phyloP scores from a whole-genome alignment of 1,140 invertebrate species.

The Laupala kohalensis region DNA sequence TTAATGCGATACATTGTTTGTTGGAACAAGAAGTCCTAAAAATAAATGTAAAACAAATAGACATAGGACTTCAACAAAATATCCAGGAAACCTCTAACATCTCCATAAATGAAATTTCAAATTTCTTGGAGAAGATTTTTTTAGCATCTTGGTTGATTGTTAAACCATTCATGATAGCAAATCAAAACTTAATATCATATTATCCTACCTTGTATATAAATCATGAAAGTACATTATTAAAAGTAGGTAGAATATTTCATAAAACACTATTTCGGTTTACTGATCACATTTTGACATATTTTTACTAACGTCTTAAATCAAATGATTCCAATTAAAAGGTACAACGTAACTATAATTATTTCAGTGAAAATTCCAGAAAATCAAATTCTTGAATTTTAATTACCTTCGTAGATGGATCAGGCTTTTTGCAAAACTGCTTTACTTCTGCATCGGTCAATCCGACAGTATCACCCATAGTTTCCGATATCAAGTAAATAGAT shows the following conservation, averaged over 20 bases:
- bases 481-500: no score
- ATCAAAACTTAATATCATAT: not conserved
- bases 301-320: not conserved
- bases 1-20: constrained; percentile 95
- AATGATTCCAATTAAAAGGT: not conserved
- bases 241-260: not conserved
- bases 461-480: constrained; percentile 37
- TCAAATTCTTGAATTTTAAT: not conserved
- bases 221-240: not conserved
- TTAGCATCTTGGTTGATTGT: not conserved
- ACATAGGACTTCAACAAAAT: not conserved
- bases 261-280: not conserved
- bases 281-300: not conserved
- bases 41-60: constrained; percentile 18
- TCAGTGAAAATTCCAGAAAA: not conserved
- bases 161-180: not conserved
- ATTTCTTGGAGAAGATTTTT: not conserved
- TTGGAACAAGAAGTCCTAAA: constrained; percentile 79
- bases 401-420: constrained; percentile 47
- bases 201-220: no score
- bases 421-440: constrained; percentile 44
- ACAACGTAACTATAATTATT: not conserved
- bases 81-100: not conserved
- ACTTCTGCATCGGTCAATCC: constrained; percentile 49
- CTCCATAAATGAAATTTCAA: not conserved